phyloP scores from a whole-genome alignment of 1,140 invertebrate species.

The Limonius californicus region DNA sequence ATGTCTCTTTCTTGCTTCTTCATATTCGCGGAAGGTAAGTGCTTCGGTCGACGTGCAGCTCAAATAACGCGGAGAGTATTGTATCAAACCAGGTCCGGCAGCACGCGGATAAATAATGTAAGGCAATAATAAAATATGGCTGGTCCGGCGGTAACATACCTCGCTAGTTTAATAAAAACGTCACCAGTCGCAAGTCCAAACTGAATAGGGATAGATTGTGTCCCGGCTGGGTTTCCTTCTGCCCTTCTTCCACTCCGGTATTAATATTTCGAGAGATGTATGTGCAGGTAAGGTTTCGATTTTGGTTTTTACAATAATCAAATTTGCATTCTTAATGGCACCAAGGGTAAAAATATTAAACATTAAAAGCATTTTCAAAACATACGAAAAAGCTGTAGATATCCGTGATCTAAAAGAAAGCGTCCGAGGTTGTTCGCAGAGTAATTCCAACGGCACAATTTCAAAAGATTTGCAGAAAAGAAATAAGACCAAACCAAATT shows the following conservation, averaged over 20 bases:
- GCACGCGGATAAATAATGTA: conserved; percentile 42
- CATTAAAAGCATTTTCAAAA: too few species aligned
- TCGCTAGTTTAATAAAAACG: conserved; percentile 43
- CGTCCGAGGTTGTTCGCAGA: too few species aligned
- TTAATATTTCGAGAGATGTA: conserved; percentile 7
- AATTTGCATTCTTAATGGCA: too few species aligned
- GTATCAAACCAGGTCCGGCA: conserved; percentile 34
- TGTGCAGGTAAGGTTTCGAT: neutral
- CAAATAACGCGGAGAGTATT: conserved; percentile 12
- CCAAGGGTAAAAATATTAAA: too few species aligned
- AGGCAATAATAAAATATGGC: conserved; percentile 43
- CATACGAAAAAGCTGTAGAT: too few species aligned
- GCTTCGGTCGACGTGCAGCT: neutral
- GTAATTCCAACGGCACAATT: too few species aligned
- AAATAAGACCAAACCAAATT: too few species aligned
- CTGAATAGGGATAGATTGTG: conserved; percentile 16
- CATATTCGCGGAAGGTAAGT: neutral
- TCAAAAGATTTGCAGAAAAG: too few species aligned
- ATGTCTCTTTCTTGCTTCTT: neutral
- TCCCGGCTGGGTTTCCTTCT: neutral
- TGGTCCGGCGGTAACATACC: conserved; percentile 36
- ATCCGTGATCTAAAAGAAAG: too few species aligned
- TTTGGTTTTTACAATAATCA: too few species aligned
- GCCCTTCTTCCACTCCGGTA: neutral
- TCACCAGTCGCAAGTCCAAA: conserved; percentile 31